These are phyloP conservation scores for Tragopan temminckii DNA, from an alignment of 2,797 vertebrate species.

Conservation along the genomic window DNA sequence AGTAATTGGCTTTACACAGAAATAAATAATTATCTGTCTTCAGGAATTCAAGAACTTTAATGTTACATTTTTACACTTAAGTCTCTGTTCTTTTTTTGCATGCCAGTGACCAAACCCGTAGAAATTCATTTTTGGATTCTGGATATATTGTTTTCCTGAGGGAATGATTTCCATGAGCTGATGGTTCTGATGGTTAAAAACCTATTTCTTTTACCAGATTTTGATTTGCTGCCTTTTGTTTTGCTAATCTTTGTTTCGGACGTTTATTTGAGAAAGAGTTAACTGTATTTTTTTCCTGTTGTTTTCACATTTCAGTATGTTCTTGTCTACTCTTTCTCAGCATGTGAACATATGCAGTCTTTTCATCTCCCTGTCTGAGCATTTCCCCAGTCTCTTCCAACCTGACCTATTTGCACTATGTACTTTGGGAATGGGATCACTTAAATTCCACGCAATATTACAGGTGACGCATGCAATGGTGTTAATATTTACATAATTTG, in stretches of 20 bases:
- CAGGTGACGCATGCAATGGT: background rate
- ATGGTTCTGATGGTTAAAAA: background rate
- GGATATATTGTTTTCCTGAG: background rate
- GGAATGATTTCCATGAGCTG: background rate
- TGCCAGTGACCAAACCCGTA: background rate
- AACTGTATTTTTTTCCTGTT: background rate
- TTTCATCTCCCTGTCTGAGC: background rate
- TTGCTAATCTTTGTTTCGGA: background rate
- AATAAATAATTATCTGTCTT: background rate
- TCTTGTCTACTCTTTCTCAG: background rate
- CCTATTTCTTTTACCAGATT: background rate
- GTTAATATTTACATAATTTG: background rate
- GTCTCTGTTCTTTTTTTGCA: rapidly evolving
- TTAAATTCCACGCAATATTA: background rate
- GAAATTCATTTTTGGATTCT: background rate
- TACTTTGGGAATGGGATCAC: background rate
- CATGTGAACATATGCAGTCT: background rate
- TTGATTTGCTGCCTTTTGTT: background rate
- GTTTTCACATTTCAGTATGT: background rate
- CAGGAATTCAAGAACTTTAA: background rate
- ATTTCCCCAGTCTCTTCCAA: background rate
- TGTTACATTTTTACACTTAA: background rate
- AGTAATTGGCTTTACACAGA: background rate
- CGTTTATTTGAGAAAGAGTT: background rate
- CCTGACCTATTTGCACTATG: background rate